These are phyloP conservation scores for Hypocryptadius cinnamomeus DNA, from an alignment of 2,113 vertebrate genomes.

Conservation along the genomic window DNA sequence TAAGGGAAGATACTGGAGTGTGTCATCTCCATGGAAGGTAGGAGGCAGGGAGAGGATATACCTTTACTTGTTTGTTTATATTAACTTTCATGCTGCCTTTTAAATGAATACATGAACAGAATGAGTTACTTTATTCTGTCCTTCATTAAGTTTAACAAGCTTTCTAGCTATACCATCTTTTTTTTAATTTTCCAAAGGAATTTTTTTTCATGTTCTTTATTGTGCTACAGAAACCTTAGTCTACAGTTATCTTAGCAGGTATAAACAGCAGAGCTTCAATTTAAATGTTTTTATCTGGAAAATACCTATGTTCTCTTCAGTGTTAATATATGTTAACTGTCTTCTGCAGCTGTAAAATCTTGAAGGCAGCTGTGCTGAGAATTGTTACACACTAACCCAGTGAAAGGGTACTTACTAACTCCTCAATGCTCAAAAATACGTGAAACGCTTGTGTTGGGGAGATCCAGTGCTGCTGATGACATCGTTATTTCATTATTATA, in stretches of 20 bases:
- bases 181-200: background rate
- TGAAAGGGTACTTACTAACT: background rate
- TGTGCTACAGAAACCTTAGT: background rate
- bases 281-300: background rate
- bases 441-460: background rate
- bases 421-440: background rate
- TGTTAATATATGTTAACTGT: background rate
- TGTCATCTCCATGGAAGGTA: background rate
- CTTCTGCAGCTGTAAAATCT: background rate
- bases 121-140: background rate
- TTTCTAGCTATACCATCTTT: background rate
- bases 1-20: background rate
- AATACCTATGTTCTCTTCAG: background rate
- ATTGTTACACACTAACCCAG: background rate
- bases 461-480: background rate
- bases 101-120: background rate
- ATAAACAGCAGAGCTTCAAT: background rate
- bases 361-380: background rate
- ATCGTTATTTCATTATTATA: background rate
- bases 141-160: background rate
- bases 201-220: background rate
- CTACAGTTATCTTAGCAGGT: background rate
- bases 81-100: background rate
- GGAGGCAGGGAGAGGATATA: background rate
- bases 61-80: background rate